Percentiles rank a stretch among this genome's conserved stretches.
phyloP scores from a whole-genome alignment of 2,113 vertebrate genomes.

The cat (Felis catus) region F.catus_Fca126_mat1.0 CM031420.1:53978501-53979000 shows the following conservation, averaged over 20 bases:
- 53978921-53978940: neutral
- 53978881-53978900: neutral
- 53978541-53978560: neutral
- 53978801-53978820: slow-evolving; percentile 42
- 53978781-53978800: slow-evolving; percentile 54
- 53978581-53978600: neutral
- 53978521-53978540: neutral
- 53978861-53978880: slow-evolving; percentile 52
- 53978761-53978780: slow-evolving; percentile 42
- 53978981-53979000: neutral
- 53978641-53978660: slow-evolving; percentile 10
- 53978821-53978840: slow-evolving; percentile 35
- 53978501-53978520: neutral
- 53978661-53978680: neutral
- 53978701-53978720: neutral
- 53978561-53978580: slow-evolving; percentile 18
- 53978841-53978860: slow-evolving; percentile 61
- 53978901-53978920: neutral
- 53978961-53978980: neutral
- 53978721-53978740: neutral
- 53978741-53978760: neutral
- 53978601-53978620: neutral
- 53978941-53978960: slow-evolving; percentile 71
- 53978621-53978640: neutral
- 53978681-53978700: slow-evolving; percentile 37